Evolutionary conservation across 1,140 invertebrate species (phyloP).

Genomic region (Helicoverpa armigera): DNA sequence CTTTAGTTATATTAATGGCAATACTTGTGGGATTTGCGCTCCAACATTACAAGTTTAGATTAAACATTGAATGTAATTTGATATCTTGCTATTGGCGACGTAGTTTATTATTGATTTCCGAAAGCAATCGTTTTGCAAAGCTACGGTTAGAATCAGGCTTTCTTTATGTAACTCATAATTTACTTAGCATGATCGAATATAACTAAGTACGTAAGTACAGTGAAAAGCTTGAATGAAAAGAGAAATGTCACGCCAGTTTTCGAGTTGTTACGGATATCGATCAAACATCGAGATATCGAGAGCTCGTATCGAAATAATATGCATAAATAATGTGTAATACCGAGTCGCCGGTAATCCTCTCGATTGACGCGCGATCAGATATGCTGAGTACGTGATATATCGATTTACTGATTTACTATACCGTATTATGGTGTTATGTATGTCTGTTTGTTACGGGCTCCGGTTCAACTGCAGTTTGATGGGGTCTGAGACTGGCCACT

Average conservation of each 20-base stretch:
- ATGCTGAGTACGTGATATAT: conserved; percentile 49
- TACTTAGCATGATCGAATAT: no score
- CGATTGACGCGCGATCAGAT: conserved; percentile 58
- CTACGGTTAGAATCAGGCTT: no score
- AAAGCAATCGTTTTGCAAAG: not conserved
- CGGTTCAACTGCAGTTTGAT: conserved; percentile 1
- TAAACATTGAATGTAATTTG: conserved; percentile 25
- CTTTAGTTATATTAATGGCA: conserved; percentile 35
- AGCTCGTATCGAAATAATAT: conserved; percentile 52
- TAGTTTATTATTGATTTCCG: conserved; percentile 14
- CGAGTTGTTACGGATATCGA: conserved; percentile 16
- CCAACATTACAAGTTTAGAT: not conserved
- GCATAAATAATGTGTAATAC: conserved; percentile 54
- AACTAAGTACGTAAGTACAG: no score
- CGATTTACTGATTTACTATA: conserved; percentile 47
- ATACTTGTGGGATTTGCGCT: not conserved
- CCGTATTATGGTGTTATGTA: conserved; percentile 30
- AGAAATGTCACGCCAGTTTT: not conserved
- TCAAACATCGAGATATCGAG: conserved; percentile 25
- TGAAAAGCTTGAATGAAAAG: not conserved
- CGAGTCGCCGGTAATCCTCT: conserved; percentile 39
- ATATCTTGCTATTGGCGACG: conserved; percentile 14
- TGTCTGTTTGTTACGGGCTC: conserved; percentile 11
- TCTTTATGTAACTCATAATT: no score
- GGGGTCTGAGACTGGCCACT: conserved; percentile 6